These are phyloP conservation scores for Sinopyrophorus schimmeli DNA, from an alignment of 2,888 invertebrate species.

Conservation along the genomic window DNA sequence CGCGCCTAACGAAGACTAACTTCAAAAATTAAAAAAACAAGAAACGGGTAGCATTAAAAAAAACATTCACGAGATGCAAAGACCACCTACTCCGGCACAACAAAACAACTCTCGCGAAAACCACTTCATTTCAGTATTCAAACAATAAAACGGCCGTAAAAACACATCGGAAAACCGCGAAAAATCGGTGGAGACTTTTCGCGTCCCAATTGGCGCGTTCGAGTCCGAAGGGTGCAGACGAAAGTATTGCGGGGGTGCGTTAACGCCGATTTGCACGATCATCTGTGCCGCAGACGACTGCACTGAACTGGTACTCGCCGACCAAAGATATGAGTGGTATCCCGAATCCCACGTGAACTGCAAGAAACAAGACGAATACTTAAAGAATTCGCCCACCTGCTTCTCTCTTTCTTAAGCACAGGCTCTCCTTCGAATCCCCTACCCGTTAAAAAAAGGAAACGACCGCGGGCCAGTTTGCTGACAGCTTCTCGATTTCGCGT, in stretches of 20 bases:
- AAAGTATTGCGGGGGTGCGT: conserved; percentile 17
- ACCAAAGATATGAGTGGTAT: conserved; percentile 46
- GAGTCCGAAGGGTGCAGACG: conserved; percentile 14
- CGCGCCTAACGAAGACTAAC: no score
- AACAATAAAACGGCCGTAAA: conserved; percentile 36
- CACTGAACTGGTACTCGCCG: conserved; percentile 42
- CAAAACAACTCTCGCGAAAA: conserved; percentile 31
- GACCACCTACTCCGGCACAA: conserved; percentile 32
- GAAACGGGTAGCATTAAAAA: conserved; percentile 12
- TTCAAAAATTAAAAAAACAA: no score
- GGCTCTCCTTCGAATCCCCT: conserved; percentile 26
- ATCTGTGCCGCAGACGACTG: conserved; percentile 44
- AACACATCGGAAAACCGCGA: conserved; percentile 29
- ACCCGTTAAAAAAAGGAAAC: conserved; percentile 16
- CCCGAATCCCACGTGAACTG: conserved; percentile 51
- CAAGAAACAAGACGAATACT: conserved; percentile 45
- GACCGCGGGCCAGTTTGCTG: conserved; percentile 9
- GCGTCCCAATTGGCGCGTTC: conserved; percentile 4
- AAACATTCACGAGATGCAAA: conserved; percentile 15
- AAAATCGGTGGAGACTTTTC: conserved; percentile 22
- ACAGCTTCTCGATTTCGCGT: conserved; percentile 9
- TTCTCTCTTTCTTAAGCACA: conserved; percentile 40
- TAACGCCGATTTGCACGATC: conserved; percentile 39
- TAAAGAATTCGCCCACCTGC: conserved; percentile 52
- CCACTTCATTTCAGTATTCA: conserved; percentile 22